These are phyloP conservation scores for Actenoides hombroni DNA, from an alignment of 2,113 vertebrate genomes.

Conservation along the genomic window DNA sequence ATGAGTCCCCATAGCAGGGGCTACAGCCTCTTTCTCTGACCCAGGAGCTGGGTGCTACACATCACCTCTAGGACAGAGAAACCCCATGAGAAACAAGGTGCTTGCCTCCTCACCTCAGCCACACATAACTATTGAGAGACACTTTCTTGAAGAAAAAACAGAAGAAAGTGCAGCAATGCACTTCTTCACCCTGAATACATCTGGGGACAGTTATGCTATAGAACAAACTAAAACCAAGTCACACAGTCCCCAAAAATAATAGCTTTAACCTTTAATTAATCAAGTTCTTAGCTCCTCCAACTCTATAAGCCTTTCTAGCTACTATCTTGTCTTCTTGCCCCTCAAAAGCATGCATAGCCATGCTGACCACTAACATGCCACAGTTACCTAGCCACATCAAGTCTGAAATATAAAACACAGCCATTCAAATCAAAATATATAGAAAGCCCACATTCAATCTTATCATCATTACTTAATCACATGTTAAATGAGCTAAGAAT, in stretches of 20 bases:
- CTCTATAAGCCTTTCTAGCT: neutral
- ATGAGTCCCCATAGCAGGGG: accelerated
- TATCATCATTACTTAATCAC: conserved; percentile 66
- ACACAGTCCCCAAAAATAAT: neutral
- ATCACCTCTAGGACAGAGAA: accelerated
- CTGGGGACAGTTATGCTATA: neutral
- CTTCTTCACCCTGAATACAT: neutral
- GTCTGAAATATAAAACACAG: neutral
- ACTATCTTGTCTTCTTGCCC: neutral
- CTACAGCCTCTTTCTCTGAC: neutral
- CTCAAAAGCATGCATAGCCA: accelerated
- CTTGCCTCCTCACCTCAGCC: accelerated
- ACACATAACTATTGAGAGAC: accelerated
- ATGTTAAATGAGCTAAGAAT: conserved; percentile 63
- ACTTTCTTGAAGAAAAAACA: neutral
- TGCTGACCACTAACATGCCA: neutral
- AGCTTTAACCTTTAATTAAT: neutral
- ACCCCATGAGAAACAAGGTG: accelerated
- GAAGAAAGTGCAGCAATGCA: neutral
- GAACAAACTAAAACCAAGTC: neutral
- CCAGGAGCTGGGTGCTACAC: neutral
- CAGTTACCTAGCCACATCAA: neutral
- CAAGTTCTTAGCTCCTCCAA: neutral
- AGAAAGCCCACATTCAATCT: conserved; percentile 29
- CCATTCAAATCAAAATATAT: neutral